A percentile compares a stretch with the other conserved stretches of the same genome.
Conservation (phyloP, 1,140 invertebrate genomes). For the Lepidurus couesii region DNA sequence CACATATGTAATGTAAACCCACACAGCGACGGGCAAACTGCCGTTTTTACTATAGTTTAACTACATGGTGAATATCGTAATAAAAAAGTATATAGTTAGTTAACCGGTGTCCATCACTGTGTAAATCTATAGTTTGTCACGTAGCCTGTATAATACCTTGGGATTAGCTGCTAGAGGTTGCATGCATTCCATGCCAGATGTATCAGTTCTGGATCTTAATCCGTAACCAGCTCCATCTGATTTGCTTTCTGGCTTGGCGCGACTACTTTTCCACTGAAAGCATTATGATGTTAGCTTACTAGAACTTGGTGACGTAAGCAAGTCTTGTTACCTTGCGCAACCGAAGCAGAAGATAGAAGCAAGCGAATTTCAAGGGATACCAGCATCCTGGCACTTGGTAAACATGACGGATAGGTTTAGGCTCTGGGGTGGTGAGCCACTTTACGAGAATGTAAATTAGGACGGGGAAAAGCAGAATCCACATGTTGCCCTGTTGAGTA, state of each 20-base stretch:
- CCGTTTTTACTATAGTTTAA: no score
- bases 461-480: conserved; percentile 3
- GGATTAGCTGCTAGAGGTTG: conserved; percentile 55
- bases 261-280: conserved; percentile 34
- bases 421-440: conserved; percentile 39
- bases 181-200: conserved; percentile 53
- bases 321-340: conserved; percentile 49
- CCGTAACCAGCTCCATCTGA: conserved; percentile 45
- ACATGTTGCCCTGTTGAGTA: conserved; percentile 10
- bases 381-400: conserved; percentile 56
- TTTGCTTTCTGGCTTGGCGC: conserved; percentile 37
- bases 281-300: neutral
- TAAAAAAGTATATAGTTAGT: no score
- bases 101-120: neutral
- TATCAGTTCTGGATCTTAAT: conserved; percentile 45
- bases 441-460: conserved; percentile 29
- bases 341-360: conserved; percentile 52
- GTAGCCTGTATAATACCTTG: conserved; percentile 37
- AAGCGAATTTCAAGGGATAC: conserved; percentile 56
- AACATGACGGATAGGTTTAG: conserved; percentile 52
- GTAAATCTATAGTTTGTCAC: neutral
- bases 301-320: neutral
- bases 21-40: no score
- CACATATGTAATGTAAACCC: no score
- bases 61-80: no score